Percentiles rank a stretch among this genome's conserved stretches.
phyloP scores from a whole-genome alignment of 2,797 vertebrate species.

The Cossypha polioptera region DNA sequence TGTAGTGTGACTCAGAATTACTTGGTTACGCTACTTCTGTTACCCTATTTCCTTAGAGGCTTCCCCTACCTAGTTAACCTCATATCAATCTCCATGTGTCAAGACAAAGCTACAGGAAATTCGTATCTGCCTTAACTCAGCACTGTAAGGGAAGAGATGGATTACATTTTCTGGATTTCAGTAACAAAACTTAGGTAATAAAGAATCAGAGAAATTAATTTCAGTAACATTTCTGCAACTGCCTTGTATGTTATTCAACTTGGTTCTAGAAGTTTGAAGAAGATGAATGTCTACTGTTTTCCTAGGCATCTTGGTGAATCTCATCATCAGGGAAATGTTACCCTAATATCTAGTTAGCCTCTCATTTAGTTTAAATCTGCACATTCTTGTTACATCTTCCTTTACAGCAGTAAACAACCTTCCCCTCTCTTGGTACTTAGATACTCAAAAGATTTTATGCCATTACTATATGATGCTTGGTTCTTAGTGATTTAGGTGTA shows the following conservation, averaged over 20 bases:
- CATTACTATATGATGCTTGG: not conserved
- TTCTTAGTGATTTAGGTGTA: not conserved
- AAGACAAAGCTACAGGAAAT: not conserved
- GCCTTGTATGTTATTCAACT: not conserved
- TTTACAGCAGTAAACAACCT: not conserved
- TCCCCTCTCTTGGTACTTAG: not conserved
- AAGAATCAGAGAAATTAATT: not conserved
- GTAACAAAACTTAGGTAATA: not conserved
- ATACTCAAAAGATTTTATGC: not conserved
- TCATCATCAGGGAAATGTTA: not conserved
- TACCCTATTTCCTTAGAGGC: not conserved
- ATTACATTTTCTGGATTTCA: not conserved
- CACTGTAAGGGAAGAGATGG: not conserved
- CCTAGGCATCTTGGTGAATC: not conserved
- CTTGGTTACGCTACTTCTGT: not conserved
- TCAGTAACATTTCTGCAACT: not conserved
- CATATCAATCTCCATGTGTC: not conserved
- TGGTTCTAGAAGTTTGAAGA: not conserved
- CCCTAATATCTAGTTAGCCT: not conserved
- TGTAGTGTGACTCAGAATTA: not conserved
- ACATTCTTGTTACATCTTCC: not conserved
- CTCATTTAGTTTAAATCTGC: not conserved
- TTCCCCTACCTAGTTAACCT: not conserved
- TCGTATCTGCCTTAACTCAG: not conserved
- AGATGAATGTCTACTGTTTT: not conserved